These are phyloP conservation scores for Callosobruchus maculatus DNA, from an alignment of 2,888 invertebrate species.

Conservation along the genomic window DNA sequence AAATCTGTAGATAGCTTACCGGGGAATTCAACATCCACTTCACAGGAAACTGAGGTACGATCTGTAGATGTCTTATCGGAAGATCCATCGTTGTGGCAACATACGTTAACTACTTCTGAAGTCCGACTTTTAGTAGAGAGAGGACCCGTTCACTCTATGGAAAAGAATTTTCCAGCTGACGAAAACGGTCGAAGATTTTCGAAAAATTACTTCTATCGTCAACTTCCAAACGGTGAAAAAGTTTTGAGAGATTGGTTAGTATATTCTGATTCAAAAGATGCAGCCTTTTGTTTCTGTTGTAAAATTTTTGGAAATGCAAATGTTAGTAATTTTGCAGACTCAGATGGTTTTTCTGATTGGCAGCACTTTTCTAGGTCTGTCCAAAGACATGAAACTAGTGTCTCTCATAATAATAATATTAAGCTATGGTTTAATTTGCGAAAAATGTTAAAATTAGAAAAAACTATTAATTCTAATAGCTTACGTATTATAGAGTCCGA, in stretches of 20 bases:
- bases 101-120: too few relatives aligned
- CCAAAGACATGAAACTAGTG: slow-evolving; percentile 4
- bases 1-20: too few relatives aligned
- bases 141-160: too few relatives aligned
- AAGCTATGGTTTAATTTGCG: slow-evolving; percentile 3
- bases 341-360: slow-evolving; percentile 3
- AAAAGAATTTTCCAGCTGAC: too few relatives aligned
- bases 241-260: slow-evolving; percentile 18
- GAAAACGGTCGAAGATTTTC: too few relatives aligned
- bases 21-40: too few relatives aligned
- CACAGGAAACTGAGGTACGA: too few relatives aligned
- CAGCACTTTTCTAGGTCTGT: slow-evolving; percentile 3
- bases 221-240: slow-evolving; percentile 2
- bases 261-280: slow-evolving; percentile 22
- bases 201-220: too few relatives aligned
- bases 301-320: slow-evolving; percentile 11
- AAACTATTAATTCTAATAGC: slow-evolving; percentile 5
- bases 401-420: not conserved
- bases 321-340: not conserved
- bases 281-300: slow-evolving; percentile 24
- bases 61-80: too few relatives aligned
- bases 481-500: slow-evolving; percentile 3
- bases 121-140: too few relatives aligned
- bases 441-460: not conserved
- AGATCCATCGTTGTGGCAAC: too few relatives aligned